Conservation (phyloP, 2,888 invertebrate species). For the Sinotaia quadrata region DNA sequence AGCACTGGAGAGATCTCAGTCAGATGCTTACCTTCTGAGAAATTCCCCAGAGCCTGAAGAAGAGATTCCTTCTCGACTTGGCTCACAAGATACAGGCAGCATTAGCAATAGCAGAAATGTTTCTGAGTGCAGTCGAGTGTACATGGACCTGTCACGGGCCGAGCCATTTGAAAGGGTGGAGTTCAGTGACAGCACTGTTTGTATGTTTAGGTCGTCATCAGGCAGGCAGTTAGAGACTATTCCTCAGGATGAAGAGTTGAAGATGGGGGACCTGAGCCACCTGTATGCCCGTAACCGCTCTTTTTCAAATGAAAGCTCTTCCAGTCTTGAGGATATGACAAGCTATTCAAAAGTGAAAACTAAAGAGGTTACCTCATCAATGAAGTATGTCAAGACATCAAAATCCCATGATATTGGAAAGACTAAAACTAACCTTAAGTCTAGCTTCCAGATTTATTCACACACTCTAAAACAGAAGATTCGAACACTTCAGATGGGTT, state of each 20-base stretch:
- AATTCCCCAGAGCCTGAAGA: slow-evolving; percentile 15
- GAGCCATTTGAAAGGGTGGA: slow-evolving; percentile 50
- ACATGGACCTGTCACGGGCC: slow-evolving; percentile 69
- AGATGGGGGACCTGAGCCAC: slow-evolving; percentile 46
- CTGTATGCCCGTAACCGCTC: slow-evolving; percentile 39
- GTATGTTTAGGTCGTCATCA: slow-evolving; percentile 43
- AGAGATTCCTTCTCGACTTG: not conserved
- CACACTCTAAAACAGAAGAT: slow-evolving; percentile 53
- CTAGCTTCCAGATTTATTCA: slow-evolving; percentile 58
- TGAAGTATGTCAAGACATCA: not conserved
- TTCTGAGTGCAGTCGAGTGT: slow-evolving; percentile 69
- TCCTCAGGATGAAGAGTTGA: slow-evolving; percentile 66
- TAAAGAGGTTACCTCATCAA: not conserved
- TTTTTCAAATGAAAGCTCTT: slow-evolving; percentile 40
- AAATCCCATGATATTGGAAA: slow-evolving; percentile 1
- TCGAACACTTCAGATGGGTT: slow-evolving; percentile 51
- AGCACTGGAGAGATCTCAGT: slow-evolving; percentile 67
- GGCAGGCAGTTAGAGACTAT: slow-evolving; percentile 66
- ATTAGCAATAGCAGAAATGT: slow-evolving; percentile 47
- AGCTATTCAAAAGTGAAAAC: slow-evolving; percentile 25
- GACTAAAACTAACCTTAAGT: slow-evolving; percentile 52
- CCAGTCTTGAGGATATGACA: slow-evolving; percentile 36
- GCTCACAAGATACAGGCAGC: slow-evolving; percentile 27
- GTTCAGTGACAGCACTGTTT: slow-evolving; percentile 34
- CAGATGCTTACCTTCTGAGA: slow-evolving; percentile 55